phyloP scores from a whole-genome alignment of 2,113 vertebrate genomes.

The Neolamprologus sp. region DNA sequence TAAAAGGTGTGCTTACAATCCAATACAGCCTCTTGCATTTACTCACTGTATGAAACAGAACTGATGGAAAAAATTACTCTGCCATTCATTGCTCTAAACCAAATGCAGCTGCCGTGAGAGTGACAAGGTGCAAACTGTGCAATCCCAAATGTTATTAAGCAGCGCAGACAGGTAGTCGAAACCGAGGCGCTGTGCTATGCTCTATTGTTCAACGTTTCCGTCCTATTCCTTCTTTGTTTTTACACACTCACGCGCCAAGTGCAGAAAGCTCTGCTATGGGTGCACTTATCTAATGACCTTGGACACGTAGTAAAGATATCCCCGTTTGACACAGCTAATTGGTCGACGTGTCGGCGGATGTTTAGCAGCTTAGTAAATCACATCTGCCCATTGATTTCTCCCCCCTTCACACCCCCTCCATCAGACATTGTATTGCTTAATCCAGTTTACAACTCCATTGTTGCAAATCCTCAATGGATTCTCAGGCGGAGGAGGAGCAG shows the following conservation, averaged over 20 bases:
- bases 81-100: slow-evolving; percentile 18
- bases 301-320: slow-evolving; percentile 52
- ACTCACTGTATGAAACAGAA: not conserved
- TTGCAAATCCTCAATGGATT: slow-evolving; percentile 57
- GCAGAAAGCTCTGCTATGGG: not conserved
- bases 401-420: slow-evolving; percentile 17
- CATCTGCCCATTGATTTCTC: slow-evolving; percentile 62
- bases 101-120: slow-evolving; percentile 2
- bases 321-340: slow-evolving; percentile 64
- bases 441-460: slow-evolving; percentile 65
- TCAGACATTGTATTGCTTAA: slow-evolving; percentile 61
- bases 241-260: not conserved
- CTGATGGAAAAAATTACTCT: slow-evolving; percentile 22
- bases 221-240: not conserved
- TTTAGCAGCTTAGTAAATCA: slow-evolving; percentile 67
- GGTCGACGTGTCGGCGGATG: slow-evolving; percentile 56
- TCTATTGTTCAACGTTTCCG: not conserved
- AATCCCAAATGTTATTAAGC: slow-evolving; percentile 33
- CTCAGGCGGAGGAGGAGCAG: slow-evolving; percentile 21
- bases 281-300: slow-evolving; percentile 59
- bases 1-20: not conserved
- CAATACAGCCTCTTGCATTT: slow-evolving; percentile 4
- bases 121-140: slow-evolving; percentile 38
- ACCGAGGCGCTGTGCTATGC: not conserved
- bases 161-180: slow-evolving; percentile 33